Conservation (phyloP, 2,888 invertebrate species). For the Oscheius sp. region DNA sequence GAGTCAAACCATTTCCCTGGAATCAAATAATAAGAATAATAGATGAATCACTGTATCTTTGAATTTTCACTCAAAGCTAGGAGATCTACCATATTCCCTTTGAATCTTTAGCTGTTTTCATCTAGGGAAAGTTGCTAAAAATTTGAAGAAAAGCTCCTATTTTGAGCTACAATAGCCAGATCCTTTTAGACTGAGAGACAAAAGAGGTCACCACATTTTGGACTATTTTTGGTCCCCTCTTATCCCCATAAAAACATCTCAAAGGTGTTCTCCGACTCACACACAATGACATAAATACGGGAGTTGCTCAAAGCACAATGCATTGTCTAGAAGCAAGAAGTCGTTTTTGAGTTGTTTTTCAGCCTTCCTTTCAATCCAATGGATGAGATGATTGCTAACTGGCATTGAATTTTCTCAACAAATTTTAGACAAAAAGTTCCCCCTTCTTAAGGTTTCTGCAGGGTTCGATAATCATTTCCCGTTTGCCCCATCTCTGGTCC, state of each 20-base stretch:
- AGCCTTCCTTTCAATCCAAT: too few species aligned
- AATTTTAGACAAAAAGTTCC: background rate
- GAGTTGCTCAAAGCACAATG: too few species aligned
- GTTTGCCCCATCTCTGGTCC: background rate
- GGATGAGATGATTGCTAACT: too few species aligned
- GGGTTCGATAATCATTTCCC: background rate
- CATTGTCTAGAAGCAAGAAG: too few species aligned
- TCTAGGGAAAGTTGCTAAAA: background rate
- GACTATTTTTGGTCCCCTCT: too few species aligned
- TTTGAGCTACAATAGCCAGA: background rate
- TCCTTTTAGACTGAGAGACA: background rate
- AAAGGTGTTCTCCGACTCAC: too few species aligned
- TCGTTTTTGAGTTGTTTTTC: too few species aligned
- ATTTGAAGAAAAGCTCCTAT: background rate
- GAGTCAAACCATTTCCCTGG: slow-evolving; percentile 19
- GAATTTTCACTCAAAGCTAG: background rate
- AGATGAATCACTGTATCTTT: background rate
- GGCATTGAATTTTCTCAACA: too few species aligned
- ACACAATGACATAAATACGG: too few species aligned
- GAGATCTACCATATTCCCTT: background rate
- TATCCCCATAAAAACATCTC: too few species aligned
- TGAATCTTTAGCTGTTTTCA: background rate
- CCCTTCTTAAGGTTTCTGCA: background rate
- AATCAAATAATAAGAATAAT: background rate
- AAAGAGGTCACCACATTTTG: too few species aligned